Base-by-base conservation (phyloP, 2,797 vertebrate genomes). In the Taenioides sp. region DNA sequence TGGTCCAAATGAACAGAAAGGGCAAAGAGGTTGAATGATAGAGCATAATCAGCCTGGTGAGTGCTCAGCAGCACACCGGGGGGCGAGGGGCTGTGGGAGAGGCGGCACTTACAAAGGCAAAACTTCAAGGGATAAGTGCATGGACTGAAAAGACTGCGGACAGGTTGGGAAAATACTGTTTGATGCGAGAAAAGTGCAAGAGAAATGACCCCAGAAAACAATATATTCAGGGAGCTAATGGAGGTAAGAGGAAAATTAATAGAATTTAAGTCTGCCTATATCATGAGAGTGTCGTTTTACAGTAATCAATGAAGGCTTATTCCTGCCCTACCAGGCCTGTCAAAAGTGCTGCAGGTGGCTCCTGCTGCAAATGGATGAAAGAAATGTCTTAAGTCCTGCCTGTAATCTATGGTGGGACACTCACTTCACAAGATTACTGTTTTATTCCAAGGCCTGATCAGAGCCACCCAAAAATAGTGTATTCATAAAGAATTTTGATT, bases 261-360 rank as follows among this genome's bases (percentile, higher is more conserved):
- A 62, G 28, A 9, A 72, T 59, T 27, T 77, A 37, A 71, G 59
- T 43, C 68, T 70, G 69, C 82, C 87, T 87, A 82, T 89, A 89
- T 90, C 88, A 90, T 74, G 79, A 66, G 62, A 77, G 88, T 81
- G 89, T 93, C 79, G 55, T 77, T 73, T 93, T 91, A 87, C 92
- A 78, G 69, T 77, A 82, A 90, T 91, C 86, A 70, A 93, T 91
- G 71, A 14, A 80, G 25, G 5, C 14, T 28, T 17, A 59, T 59
- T 59, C 10, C 4, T 57, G 54, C 54, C 7, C 67, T 71, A 60
- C 67, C 11, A 31, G 71, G 76, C 69, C 70, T 60, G 79, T 76
- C 77, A 81, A 77, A 78, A 78, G 75, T 55, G 62, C 72, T 28
- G 66, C 84, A 79, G 86, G 74, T 80, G 82, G 80, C 37, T 40